Conservation (phyloP, 2,888 invertebrate species). For the Hylaea fasciaria region DNA sequence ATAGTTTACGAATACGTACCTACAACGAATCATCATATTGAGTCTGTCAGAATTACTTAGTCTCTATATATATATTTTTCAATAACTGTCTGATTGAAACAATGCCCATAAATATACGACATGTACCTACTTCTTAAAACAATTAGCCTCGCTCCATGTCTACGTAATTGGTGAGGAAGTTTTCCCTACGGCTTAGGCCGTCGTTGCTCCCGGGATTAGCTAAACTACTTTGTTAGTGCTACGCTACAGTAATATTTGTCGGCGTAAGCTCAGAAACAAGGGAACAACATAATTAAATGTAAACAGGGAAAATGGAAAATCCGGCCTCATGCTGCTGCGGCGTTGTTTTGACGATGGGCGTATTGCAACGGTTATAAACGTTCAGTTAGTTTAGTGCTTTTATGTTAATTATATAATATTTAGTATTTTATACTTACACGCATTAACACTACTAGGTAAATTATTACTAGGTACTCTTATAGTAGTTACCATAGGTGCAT, state of each 20-base stretch:
- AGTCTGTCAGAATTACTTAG: too few relatives aligned
- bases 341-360: not conserved
- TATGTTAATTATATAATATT: too few relatives aligned
- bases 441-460: too few relatives aligned
- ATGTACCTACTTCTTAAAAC: conserved; percentile 9
- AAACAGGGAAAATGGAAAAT: conserved; percentile 25
- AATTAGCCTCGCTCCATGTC: conserved; percentile 42
- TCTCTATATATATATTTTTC: too few relatives aligned
- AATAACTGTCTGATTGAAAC: not conserved
- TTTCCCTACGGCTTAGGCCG: conserved; percentile 55
- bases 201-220: conserved; percentile 52
- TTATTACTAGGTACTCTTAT: too few relatives aligned
- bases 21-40: too few relatives aligned
- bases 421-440: not conserved
- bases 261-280: conserved; percentile 34
- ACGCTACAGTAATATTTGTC: conserved; percentile 45
- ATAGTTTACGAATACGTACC: too few relatives aligned
- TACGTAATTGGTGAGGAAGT: conserved; percentile 51
- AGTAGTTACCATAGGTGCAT: too few relatives aligned
- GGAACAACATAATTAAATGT: conserved; percentile 39
- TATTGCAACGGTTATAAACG: not conserved
- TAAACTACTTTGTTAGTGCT: conserved; percentile 53
- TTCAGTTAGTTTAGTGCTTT: too few relatives aligned
- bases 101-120: not conserved
- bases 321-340: conserved; percentile 2